Evolutionary conservation across 2,888 invertebrate genomes (phyloP), one percentile per base, ranked within the genome.

Genomic region (Tenthredo livida): DNA sequence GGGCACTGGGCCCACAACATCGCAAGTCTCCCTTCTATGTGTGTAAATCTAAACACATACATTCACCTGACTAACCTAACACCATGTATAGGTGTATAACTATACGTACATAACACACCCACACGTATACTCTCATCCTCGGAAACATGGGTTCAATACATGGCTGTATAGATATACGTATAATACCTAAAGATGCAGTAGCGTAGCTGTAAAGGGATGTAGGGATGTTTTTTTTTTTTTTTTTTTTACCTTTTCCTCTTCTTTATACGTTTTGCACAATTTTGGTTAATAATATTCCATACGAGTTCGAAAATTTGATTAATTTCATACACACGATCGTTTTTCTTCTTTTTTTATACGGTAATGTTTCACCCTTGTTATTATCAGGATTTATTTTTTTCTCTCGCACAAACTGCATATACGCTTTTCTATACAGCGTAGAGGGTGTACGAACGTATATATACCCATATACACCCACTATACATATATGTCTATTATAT

Each of bases 1-100:
- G 83, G 83, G 83, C 83, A 83, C 29, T 83, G 67, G 83, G 83
- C 37, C 21, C 83, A 65, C 47, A 29, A 70, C 67, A 29, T 67
- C 80, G 61, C 77, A 21, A 58, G 25, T 15, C 21, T 70, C 83
- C 47, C 75, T 80, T 40, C 50, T 29, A 29, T 40, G 25, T 40
- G 67, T 67, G 65, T 70, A 17, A 43, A 67, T 17, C 29, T 15
- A 15, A 3, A 17, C 70, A 2, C 72, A 40, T 25, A 43, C 43
- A 21, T 21, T 21, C 12, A 2, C 61, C 21, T 61, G 12, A 43
- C 72, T 21, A n/a, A 73, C 72, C 21, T 40, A 47, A 67, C 43
- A 33, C 37, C 83, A 47, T 21, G 15, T 61, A 80, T 25, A 61
- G 2, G 2, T 61, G 10, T 25, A 61, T 61, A 61, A 9, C 7